Percentiles rank a stretch among this genome's conserved stretches.
Conservation (phyloP, 1,140 invertebrate species). For the Sinella curviseta region DNA sequence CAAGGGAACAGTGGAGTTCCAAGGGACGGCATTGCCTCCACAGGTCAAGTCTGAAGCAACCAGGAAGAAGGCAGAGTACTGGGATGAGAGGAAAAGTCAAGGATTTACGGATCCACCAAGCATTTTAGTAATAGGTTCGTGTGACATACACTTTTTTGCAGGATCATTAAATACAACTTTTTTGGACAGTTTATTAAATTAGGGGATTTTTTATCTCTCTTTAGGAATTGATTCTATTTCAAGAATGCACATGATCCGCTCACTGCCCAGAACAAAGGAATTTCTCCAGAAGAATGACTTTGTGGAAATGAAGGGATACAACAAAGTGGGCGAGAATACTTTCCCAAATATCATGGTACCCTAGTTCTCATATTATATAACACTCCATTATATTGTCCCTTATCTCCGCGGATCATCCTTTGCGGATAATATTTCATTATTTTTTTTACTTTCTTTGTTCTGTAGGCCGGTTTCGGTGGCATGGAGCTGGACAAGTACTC, state of each 20-base stretch:
- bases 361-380: constrained; percentile 26
- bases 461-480: constrained; percentile 47
- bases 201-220: too few relatives aligned
- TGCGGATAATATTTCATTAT: too few relatives aligned
- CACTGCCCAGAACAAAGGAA: constrained; percentile 56
- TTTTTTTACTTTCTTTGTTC: neutral
- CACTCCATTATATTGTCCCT: neutral
- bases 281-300: constrained; percentile 51
- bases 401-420: too few relatives aligned
- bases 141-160: neutral
- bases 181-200: too few relatives aligned
- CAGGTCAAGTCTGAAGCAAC: constrained; percentile 13
- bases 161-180: too few relatives aligned
- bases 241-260: constrained; percentile 58
- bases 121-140: constrained; percentile 24
- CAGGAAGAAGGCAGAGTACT: constrained; percentile 32
- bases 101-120: constrained; percentile 27
- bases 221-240: constrained; percentile 60
- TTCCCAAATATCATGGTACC: constrained; percentile 54
- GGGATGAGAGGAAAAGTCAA: neutral
- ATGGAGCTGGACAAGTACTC: constrained; percentile 31
- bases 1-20: constrained; percentile 24
- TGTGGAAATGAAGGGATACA: constrained; percentile 46
- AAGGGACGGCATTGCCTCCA: constrained; percentile 20
- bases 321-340: constrained; percentile 53